Base-by-base conservation (phyloP, 2,797 vertebrate genomes). In the Notoglanidium macrostoma region DNA sequence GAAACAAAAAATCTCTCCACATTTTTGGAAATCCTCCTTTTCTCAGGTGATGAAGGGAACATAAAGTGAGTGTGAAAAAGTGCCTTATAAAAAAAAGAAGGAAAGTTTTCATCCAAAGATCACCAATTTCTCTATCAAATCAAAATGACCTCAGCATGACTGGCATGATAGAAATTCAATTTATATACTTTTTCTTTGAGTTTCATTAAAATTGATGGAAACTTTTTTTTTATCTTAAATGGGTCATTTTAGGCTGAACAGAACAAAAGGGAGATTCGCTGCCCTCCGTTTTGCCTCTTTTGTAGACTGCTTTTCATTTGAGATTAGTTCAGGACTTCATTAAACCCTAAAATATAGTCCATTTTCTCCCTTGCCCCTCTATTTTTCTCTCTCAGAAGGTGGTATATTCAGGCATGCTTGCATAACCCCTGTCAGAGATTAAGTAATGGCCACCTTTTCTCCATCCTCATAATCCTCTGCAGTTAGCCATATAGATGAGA, bases 321-420 rank as follows among this genome's bases (percentile, higher is more conserved):
- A 80, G 15, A 80, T 72, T 80, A 70, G 65, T 70, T 81, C 54
- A 32, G 40, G 23, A 46, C 63, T 72, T 86, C 54, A 44, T 70
- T 86, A 72, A 68, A 49, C 54, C 54, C 35, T 86, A 55, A 57
- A 70, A 57, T 68, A 55, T 65, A 40, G 68, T 46, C 35, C 14
- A 44, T 73, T 59, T 59, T 29, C 8, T 9, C 10, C 17, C 44
- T 9, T 6, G 0, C 14, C 44, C 26, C 21, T 55, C 40, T 67
- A 51, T 59, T 35, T 63, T 77, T 82, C 74, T 84, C 59, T 85
- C 74, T 70, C 57, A 49, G 26, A 65, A 49, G 40, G 78, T 61
- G 78, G 19, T 61, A 51, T 65, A 65, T 49, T 74, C 67, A 32
- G 63, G 4, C 19, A 29, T 57, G 15, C 61, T 44, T 70, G 40